These are phyloP conservation scores for Pycnonotus jocosus DNA, from an alignment of 2,113 vertebrate genomes.

Conservation along the genomic window DNA sequence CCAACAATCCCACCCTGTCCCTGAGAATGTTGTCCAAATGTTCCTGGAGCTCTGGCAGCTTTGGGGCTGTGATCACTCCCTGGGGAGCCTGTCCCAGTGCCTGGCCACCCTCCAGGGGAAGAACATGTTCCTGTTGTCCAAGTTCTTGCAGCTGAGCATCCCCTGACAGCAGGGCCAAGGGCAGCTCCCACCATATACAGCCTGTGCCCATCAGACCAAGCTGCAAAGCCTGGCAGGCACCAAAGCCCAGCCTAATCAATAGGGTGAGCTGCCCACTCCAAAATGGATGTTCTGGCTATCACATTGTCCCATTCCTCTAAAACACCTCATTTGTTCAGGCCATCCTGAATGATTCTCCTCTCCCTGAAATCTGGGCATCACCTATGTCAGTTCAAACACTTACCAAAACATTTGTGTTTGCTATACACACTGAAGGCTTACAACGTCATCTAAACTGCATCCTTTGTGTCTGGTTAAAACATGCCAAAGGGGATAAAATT, in stretches of 20 bases:
- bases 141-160: accelerated
- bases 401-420: not conserved
- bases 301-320: not conserved
- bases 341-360: not conserved
- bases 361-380: not conserved
- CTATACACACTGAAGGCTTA: not conserved
- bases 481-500: not conserved
- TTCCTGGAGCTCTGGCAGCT: not conserved
- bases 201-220: not conserved
- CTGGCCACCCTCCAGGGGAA: not conserved
- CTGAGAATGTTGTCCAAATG: not conserved
- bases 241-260: not conserved
- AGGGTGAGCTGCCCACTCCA: not conserved
- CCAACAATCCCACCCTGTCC: not conserved
- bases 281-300: not conserved
- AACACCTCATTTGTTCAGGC: not conserved
- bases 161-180: not conserved
- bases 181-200: accelerated
- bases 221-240: not conserved
- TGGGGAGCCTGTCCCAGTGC: not conserved
- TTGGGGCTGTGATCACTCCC: not conserved
- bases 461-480: not conserved
- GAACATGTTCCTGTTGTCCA: not conserved
- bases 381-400: not conserved
- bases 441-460: not conserved